Percentiles rank a stretch among this genome's conserved stretches.
Evolutionary conservation across 2,888 invertebrate genomes (phyloP).

Genomic region (Congeria kusceri): DNA sequence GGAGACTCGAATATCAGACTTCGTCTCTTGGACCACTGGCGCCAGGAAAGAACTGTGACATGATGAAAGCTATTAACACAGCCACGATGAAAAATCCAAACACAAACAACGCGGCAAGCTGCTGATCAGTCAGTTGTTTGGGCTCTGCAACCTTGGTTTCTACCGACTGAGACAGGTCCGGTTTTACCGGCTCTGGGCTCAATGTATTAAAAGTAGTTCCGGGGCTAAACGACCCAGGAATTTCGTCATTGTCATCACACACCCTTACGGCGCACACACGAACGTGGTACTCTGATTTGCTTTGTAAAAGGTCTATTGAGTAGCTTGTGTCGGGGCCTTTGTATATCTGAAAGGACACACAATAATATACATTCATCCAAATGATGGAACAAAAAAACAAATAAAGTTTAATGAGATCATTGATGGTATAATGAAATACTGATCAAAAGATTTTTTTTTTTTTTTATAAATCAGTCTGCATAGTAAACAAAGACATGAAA

Average conservation of each 20-base stretch:
- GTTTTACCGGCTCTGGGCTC: constrained; percentile 76
- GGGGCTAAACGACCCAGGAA: constrained; percentile 91
- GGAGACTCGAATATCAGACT: not conserved
- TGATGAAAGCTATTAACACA: constrained; percentile 88
- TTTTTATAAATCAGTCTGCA: too few species aligned
- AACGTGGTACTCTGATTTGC: constrained; percentile 91
- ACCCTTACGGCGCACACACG: constrained; percentile 92
- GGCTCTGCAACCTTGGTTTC: constrained; percentile 68
- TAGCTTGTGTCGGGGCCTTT: constrained; percentile 85
- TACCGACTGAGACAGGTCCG: constrained; percentile 53
- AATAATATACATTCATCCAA: too few species aligned
- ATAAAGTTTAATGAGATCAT: too few species aligned
- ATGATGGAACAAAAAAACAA: too few species aligned
- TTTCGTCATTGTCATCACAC: constrained; percentile 87
- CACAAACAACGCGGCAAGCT: constrained; percentile 89
- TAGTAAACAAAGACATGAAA: too few species aligned
- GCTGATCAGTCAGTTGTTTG: constrained; percentile 87
- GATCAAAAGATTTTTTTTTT: too few species aligned
- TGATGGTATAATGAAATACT: too few species aligned
- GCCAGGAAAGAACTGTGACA: constrained; percentile 85
- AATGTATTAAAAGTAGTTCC: constrained; percentile 88
- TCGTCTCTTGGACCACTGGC: not conserved
- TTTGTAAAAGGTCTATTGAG: constrained; percentile 89
- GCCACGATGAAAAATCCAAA: constrained; percentile 88
- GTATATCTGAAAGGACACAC: constrained; percentile 84